Evolutionary conservation across 2,888 invertebrate species (phyloP).

Genomic region (Pyrgus malvae): DNA sequence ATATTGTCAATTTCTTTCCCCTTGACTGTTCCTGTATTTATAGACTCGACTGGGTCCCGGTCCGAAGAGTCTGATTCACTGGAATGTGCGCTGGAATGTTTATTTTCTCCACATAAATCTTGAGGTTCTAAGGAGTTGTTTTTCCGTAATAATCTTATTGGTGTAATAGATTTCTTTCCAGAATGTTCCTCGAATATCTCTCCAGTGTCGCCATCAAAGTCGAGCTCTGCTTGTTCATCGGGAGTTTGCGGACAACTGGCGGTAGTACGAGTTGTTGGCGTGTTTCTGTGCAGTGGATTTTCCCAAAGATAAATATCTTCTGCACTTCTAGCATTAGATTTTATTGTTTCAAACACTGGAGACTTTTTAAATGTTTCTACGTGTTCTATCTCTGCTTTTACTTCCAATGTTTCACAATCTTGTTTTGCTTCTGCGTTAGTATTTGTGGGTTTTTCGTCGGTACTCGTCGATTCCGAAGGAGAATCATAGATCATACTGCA

Average conservation of each 20-base stretch:
- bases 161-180: slow-evolving; percentile 86
- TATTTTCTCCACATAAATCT: slow-evolving; percentile 46
- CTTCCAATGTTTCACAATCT: slow-evolving; percentile 46
- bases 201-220: slow-evolving; percentile 83
- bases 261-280: slow-evolving; percentile 65
- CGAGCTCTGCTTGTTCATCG: slow-evolving; percentile 87
- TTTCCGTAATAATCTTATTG: slow-evolving; percentile 82
- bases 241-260: slow-evolving; percentile 83
- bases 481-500: slow-evolving; percentile 68
- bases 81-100: slow-evolving; percentile 56
- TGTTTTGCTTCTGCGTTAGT: slow-evolving; percentile 50
- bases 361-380: slow-evolving; percentile 58
- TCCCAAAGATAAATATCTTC: slow-evolving; percentile 91
- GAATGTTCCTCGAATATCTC: slow-evolving; percentile 85
- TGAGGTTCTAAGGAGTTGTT: slow-evolving; percentile 64
- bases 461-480: slow-evolving; percentile 68
- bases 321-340: slow-evolving; percentile 74
- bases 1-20: slow-evolving; percentile 44
- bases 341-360: slow-evolving; percentile 61
- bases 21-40: slow-evolving; percentile 41
- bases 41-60: slow-evolving; percentile 46
- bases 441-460: slow-evolving; percentile 62
- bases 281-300: slow-evolving; percentile 86
- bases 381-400: slow-evolving; percentile 47
- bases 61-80: slow-evolving; percentile 74